These are phyloP conservation scores for Lottia gigantea DNA, from an alignment of 2,888 invertebrate genomes.

Conservation along the genomic window DNA sequence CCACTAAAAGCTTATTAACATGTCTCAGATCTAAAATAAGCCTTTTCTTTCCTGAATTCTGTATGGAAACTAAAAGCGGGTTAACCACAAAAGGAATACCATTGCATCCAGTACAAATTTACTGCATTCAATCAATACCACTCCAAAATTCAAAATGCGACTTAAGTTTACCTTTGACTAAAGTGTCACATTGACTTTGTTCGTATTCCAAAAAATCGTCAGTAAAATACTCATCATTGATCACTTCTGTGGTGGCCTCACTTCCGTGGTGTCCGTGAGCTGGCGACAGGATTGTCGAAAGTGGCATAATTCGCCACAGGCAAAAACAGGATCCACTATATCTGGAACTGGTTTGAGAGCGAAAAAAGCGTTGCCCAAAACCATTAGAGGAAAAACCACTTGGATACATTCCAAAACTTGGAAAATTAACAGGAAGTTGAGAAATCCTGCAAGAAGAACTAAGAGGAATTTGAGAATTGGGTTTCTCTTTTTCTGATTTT, in stretches of 20 bases:
- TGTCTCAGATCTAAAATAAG: constrained; percentile 15
- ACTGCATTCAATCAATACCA: not conserved
- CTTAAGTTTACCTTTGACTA: not conserved
- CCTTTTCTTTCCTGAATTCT: constrained; percentile 11
- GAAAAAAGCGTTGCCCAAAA: not conserved
- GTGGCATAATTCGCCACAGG: constrained; percentile 23
- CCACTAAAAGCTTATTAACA: constrained; percentile 14
- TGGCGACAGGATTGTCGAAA: constrained; percentile 23
- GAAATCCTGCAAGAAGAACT: not conserved
- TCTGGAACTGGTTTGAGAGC: not conserved
- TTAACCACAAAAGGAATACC: not conserved
- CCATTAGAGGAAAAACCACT: too few species aligned
- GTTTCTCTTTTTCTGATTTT: not conserved
- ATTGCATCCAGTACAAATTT: not conserved
- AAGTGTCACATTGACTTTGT: not conserved
- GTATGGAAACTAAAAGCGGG: constrained; percentile 9
- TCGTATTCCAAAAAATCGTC: too few species aligned
- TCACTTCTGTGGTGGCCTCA: too few species aligned
- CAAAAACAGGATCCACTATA: constrained; percentile 20
- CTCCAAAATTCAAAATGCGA: not conserved
- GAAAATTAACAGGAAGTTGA: too few species aligned
- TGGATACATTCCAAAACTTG: too few species aligned
- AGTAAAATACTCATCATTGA: too few species aligned
- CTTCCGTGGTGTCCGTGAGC: not conserved
- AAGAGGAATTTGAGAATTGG: not conserved